These are phyloP conservation scores for Ochropleura leucogaster DNA, from an alignment of 2,888 invertebrate genomes.

Conservation along the genomic window DNA sequence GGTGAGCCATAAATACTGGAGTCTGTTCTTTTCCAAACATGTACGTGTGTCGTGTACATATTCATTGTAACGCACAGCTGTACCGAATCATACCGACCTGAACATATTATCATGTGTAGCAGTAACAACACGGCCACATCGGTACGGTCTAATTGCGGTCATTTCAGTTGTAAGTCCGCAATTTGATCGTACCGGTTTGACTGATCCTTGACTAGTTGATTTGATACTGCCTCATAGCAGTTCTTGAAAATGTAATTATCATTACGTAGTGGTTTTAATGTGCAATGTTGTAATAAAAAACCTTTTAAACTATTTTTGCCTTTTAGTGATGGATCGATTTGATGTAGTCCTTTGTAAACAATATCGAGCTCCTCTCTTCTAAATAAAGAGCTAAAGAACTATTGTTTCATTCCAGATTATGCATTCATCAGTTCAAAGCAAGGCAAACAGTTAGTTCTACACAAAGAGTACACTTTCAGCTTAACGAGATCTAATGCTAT, in stretches of 20 bases:
- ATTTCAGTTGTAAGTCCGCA: not conserved
- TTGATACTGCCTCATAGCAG: not conserved
- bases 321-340: not conserved
- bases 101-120: too few relatives aligned
- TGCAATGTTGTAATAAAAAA: not conserved
- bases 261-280: not conserved
- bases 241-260: not conserved
- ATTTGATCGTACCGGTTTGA: not conserved
- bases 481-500: not conserved
- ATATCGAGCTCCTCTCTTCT: not conserved
- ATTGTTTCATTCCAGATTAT: constrained; percentile 20
- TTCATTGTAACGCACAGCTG: too few relatives aligned
- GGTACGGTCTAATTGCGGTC: too few relatives aligned
- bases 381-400: too few relatives aligned
- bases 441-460: constrained; percentile 20
- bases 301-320: not conserved
- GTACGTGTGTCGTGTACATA: not conserved
- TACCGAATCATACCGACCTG: too few relatives aligned
- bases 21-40: too few relatives aligned
- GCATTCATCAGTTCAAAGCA: constrained; percentile 9
- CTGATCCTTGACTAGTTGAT: not conserved
- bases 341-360: not conserved
- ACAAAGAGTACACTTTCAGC: not conserved
- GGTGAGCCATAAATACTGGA: not conserved
- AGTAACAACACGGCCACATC: too few relatives aligned